Evolutionary conservation across 2,113 vertebrate genomes (phyloP), one percentile per base, ranked within the genome.

Genomic region (Eurypyga helias): DNA sequence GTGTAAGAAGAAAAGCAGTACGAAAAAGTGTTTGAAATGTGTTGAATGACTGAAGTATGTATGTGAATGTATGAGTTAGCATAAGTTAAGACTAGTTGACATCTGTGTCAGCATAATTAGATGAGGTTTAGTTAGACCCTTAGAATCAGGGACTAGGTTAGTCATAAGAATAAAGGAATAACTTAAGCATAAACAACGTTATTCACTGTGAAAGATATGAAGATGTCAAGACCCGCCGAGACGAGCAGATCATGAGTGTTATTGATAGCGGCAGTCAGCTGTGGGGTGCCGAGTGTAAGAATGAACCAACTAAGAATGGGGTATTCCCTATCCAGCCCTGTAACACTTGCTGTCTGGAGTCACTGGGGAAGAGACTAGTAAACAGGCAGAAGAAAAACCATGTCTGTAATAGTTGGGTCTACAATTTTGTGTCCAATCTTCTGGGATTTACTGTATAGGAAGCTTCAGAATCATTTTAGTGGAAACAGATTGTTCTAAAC

Each of bases 1-100:
- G 9, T 34, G 4, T 48, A 71, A 76, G 38, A 76, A 49, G 45
- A 93, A 65, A 81, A 49, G 7, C 25, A 41, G 14, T 20, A 64
- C 25, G 7, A 67, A 66, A 83, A 69, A 26, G 6, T 36, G 62
- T 60, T 72, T 13, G 41, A 46, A 77, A 66, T 41, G 5, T n/a
- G 3, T 18, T 70, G 31, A 45, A 54, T 70, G 18, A 64, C 28
- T 82, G 29, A 76, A 64, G 11, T 49, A 41, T 17, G 23, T 4
- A 36, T 0, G 0, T 26, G 7, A 31, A 7, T 55, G 16, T 9
- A 51, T 5, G 11, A 41, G 13, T 51, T 57, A 70, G 10, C 11
- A 17, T 33, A 48, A 55, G 1, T 38, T 49, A 80, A 70, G 17
- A 10, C 36, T 43, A 62, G 16, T 5, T 57, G 33, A 85, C 20